A percentile compares a stretch with the other conserved stretches of the same genome.
Conservation (phyloP, 2,888 invertebrate species). For the Chalcis sispes region DNA sequence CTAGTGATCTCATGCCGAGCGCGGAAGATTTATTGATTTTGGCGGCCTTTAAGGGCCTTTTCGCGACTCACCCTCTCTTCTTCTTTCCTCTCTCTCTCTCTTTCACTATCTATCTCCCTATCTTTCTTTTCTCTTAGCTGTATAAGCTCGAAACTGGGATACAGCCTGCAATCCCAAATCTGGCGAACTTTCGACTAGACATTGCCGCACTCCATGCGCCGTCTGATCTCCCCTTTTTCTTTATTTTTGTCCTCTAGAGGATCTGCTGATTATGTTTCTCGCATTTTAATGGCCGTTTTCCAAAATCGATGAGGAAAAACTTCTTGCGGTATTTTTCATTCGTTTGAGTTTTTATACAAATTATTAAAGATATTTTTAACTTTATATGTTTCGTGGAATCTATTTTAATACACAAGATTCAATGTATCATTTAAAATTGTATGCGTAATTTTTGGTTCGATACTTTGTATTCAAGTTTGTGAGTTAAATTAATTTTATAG, state of each 20-base stretch:
- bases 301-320: constrained; percentile 1
- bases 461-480: no score
- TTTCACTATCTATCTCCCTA: constrained; percentile 20
- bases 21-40: constrained; percentile 55
- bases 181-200: constrained; percentile 44
- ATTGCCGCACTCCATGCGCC: constrained; percentile 5
- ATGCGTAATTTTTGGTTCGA: no score
- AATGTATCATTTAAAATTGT: no score
- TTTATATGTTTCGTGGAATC: no score
- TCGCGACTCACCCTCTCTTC: constrained; percentile 15
- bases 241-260: background rate
- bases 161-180: constrained; percentile 51
- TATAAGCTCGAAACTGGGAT: constrained; percentile 49
- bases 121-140: constrained; percentile 3
- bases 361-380: no score
- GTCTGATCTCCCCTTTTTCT: background rate
- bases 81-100: constrained; percentile 15
- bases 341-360: no score
- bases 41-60: constrained; percentile 48
- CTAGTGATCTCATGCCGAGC: constrained; percentile 39
- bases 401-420: no score
- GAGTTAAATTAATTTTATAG: no score
- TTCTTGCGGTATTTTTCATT: background rate
- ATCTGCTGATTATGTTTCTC: constrained; percentile 21
- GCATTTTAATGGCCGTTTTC: constrained; percentile 25